phyloP scores from a whole-genome alignment of 2,797 vertebrate genomes.

The Austrolebias charrua region DNA sequence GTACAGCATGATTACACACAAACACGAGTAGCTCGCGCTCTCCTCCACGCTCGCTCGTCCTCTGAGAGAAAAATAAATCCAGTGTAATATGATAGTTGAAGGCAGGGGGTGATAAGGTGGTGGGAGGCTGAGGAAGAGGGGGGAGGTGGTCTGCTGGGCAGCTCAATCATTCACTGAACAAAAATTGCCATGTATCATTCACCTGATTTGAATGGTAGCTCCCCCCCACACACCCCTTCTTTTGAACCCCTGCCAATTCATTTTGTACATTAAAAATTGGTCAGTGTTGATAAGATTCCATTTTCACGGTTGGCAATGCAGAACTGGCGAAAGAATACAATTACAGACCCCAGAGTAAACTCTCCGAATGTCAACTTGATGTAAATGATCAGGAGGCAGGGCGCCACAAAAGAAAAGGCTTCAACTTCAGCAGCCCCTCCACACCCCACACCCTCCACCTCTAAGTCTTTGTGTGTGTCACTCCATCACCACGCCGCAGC shows the following conservation, averaged over 20 bases:
- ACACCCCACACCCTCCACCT: slow-evolving; percentile 1
- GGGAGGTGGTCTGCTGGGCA: slow-evolving; percentile 63
- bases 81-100: slow-evolving; percentile 73
- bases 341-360: slow-evolving; percentile 99
- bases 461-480: slow-evolving; percentile 30
- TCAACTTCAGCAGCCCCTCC: slow-evolving; percentile 70
- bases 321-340: slow-evolving; percentile 99
- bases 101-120: slow-evolving; percentile 72
- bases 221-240: slow-evolving; percentile 71
- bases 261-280: slow-evolving; percentile 99
- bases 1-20: slow-evolving; percentile 28
- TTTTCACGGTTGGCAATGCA: slow-evolving; percentile 99
- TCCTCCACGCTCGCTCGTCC: slow-evolving; percentile 37
- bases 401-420: slow-evolving; percentile 85
- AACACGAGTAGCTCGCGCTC: slow-evolving; percentile 16
- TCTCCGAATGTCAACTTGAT: slow-evolving; percentile 99
- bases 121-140: slow-evolving; percentile 8
- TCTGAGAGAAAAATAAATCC: slow-evolving; percentile 79
- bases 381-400: slow-evolving; percentile 97
- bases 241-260: slow-evolving; percentile 99
- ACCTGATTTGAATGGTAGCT: slow-evolving; percentile 99
- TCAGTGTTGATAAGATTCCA: slow-evolving; percentile 99
- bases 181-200: slow-evolving; percentile 91
- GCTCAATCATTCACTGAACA: slow-evolving; percentile 81
- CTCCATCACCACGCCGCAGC: slow-evolving; percentile 45